Base-by-base conservation (phyloP, 2,113 vertebrate genomes). In the Notothenia rossii region DNA sequence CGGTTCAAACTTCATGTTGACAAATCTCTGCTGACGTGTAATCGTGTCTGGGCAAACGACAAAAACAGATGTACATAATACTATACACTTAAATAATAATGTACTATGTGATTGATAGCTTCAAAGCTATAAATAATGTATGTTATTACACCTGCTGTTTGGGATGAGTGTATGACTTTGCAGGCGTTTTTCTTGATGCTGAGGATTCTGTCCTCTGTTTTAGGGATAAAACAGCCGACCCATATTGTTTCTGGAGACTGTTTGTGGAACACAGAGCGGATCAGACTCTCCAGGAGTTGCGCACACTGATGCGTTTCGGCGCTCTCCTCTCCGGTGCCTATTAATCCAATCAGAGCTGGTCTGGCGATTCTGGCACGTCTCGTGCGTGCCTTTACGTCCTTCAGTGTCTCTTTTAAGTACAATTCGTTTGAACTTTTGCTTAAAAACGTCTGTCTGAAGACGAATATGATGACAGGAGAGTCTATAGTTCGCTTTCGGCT, bases 321-420 rank as follows among this genome's bases (percentile, higher is more conserved):
- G 79, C 49, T 88, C 64, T 93, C 91, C 46, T 56, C 33, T 4
- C 12, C 33, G 1, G 74, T 48, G 83, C 68, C 86, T 33, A 96
- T 73, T 76, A 96, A 92, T 78, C 94, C 95, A 50, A 96, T 63
- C 77, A 96, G 75, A 61, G 94, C 95, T 1, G 94, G 93, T 1
- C 50, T 70, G 14, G 61, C 20, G 25, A 69, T 55, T 7, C 46
- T 46, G 25, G 77, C 81, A 11, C 80, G 83, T 81, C 86, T 93
- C 2, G 90, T 90, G 2, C 95, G 93, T 11, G 83, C 86, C 63
- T 77, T 89, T 8, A 96, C 87, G 33, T 96, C 95, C 77, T 92
- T 95, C 17, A 96, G 36, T 40, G 95, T 95, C 81, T 94, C 94
- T 22, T 87, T 88, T 14, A 94, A 10, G 56, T 82, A 89, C 49